Evolutionary conservation across 2,113 vertebrate genomes (phyloP).

Genomic region (Spermophilus dauricus): DNA sequence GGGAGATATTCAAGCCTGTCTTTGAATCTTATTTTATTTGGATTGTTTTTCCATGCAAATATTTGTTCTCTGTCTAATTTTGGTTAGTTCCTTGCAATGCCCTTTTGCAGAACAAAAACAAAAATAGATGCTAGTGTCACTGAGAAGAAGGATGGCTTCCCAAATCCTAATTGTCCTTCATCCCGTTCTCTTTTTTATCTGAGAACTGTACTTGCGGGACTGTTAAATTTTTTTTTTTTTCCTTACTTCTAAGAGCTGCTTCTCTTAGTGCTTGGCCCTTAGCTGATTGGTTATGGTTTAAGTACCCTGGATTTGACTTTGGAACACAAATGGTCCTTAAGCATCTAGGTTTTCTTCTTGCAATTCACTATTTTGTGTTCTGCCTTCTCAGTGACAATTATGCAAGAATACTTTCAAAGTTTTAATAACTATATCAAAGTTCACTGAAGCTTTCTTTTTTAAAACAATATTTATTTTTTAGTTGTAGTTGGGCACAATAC

Average conservation of each 20-base stretch:
- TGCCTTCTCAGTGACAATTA: constrained; percentile 24
- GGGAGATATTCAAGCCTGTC: constrained; percentile 21
- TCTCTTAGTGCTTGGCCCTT: not conserved
- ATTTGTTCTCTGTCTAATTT: constrained; percentile 69
- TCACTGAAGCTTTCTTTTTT: not conserved
- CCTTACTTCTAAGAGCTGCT: not conserved
- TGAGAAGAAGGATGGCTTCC: not conserved
- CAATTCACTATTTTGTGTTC: not conserved
- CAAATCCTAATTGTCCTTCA: not conserved
- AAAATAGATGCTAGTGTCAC: constrained; percentile 56
- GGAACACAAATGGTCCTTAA: not conserved
- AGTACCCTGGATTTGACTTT: not conserved
- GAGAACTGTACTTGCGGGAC: not conserved
- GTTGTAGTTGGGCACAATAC: too few species aligned
- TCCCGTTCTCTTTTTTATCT: not conserved
- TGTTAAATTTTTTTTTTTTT: not conserved
- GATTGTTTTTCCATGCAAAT: constrained; percentile 63
- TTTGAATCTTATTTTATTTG: constrained; percentile 65
- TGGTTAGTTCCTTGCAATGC: constrained; percentile 52
- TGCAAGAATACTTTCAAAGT: constrained; percentile 35
- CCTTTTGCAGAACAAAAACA: constrained; percentile 54
- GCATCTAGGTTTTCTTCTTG: not conserved
- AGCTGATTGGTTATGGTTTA: not conserved
- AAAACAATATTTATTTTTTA: too few species aligned
- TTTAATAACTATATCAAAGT: not conserved